phyloP scores from a whole-genome alignment of 2,113 vertebrate species.

The Limnothrissa miodon region DNA sequence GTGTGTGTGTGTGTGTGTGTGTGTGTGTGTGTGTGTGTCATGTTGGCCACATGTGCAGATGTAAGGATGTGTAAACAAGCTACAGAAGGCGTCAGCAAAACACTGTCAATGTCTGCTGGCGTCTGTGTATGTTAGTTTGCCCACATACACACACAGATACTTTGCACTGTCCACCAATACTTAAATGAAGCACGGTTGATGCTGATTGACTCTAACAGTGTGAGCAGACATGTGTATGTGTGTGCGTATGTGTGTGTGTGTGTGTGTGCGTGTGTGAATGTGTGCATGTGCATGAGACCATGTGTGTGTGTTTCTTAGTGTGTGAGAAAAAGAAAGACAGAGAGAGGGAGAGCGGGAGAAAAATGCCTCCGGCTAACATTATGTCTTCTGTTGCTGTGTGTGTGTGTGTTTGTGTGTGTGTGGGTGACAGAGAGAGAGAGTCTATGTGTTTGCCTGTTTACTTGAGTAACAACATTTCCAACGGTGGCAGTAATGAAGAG shows the following conservation, averaged over 20 bases:
- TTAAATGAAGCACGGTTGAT: constrained; percentile 58
- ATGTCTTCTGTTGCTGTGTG: constrained; percentile 59
- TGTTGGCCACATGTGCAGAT: not conserved
- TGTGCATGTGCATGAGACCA: too few species aligned
- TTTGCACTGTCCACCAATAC: constrained; percentile 49
- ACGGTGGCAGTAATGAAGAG: too few species aligned
- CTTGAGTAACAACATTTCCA: not conserved
- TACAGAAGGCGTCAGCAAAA: not conserved
- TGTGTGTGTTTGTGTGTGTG: constrained; percentile 43
- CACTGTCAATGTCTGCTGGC: not conserved
- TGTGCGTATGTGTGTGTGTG: constrained; percentile 5
- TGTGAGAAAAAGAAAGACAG: constrained; percentile 18
- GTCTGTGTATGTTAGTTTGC: not conserved
- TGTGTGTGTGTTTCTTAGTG: not conserved
- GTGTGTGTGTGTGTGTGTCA: not conserved
- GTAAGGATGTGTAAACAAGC: not conserved
- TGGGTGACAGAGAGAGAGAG: constrained; percentile 46
- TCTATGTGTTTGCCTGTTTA: constrained; percentile 24
- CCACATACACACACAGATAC: constrained; percentile 29
- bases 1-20: not conserved
- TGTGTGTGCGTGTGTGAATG: not conserved
- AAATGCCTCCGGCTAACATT: constrained; percentile 70
- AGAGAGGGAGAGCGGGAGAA: constrained; percentile 34
- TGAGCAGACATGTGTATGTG: constrained; percentile 48
- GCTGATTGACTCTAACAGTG: constrained; percentile 69